These are phyloP conservation scores for Fistularia commersonii DNA, from an alignment of 2,797 vertebrate species.

Conservation along the genomic window DNA sequence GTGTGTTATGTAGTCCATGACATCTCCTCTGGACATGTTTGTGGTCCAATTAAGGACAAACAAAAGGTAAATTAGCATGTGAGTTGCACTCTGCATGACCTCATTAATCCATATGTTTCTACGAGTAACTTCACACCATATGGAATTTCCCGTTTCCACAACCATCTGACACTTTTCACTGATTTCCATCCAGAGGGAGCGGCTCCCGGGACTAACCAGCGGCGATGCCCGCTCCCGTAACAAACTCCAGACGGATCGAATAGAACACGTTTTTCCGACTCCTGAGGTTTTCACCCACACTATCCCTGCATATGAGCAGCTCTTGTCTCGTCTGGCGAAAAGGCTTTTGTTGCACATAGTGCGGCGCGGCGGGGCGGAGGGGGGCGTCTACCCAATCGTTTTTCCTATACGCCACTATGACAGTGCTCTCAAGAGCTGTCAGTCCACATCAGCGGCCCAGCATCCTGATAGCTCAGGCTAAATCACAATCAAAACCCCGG, in stretches of 20 bases:
- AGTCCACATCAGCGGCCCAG: constrained; percentile 73
- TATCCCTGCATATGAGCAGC: constrained; percentile 63
- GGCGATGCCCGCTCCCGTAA: constrained; percentile 26
- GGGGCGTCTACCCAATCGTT: constrained; percentile 39
- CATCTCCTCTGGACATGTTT: constrained; percentile 18
- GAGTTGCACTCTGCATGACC: constrained; percentile 47
- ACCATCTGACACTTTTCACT: not conserved
- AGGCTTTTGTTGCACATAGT: constrained; percentile 59
- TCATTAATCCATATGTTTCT: constrained; percentile 47
- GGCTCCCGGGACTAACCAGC: too few relatives aligned
- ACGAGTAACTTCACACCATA: constrained; percentile 10
- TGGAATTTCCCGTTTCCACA: not conserved
- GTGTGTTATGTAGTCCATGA: too few relatives aligned
- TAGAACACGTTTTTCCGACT: constrained; percentile 20
- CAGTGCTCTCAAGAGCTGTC: constrained; percentile 83
- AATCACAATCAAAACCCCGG: constrained; percentile 73
- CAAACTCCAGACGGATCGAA: constrained; percentile 13
- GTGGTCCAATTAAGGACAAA: constrained; percentile 48
- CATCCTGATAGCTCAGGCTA: constrained; percentile 72
- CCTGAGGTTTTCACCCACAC: constrained; percentile 26
- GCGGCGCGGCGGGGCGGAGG: constrained; percentile 23
- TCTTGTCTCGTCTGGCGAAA: constrained; percentile 48
- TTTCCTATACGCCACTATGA: constrained; percentile 66
- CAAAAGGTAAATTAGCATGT: constrained; percentile 42
- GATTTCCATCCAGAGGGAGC: too few relatives aligned